Conservation (phyloP, 2,797 vertebrate genomes). For the Sphenopsis melanotis region DNA sequence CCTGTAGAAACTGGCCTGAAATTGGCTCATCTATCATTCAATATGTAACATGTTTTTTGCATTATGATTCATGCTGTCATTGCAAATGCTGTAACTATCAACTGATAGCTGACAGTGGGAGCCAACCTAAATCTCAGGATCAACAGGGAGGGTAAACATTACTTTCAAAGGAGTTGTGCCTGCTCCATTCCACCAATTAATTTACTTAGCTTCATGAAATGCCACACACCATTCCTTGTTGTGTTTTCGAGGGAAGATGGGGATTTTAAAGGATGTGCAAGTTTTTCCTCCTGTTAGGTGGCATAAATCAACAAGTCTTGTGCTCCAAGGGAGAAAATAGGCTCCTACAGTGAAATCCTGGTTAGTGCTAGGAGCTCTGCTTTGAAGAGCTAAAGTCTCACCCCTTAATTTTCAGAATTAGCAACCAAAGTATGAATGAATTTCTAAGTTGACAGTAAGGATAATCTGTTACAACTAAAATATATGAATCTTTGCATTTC, state of each 20-base stretch:
- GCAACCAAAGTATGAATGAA: not conserved
- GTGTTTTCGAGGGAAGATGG: not conserved
- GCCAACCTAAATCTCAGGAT: not conserved
- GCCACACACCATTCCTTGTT: not conserved
- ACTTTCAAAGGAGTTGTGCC: not conserved
- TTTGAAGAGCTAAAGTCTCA: not conserved
- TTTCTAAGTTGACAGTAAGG: not conserved
- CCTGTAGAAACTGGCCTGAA: slow-evolving; percentile 18
- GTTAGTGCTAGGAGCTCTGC: not conserved
- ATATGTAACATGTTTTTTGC: slow-evolving; percentile 6
- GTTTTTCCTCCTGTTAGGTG: not conserved
- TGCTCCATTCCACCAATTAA: not conserved
- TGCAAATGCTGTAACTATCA: slow-evolving; percentile 2
- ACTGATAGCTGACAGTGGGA: not conserved
- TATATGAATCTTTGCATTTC: not conserved
- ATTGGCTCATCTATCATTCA: not conserved
- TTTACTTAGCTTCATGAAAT: not conserved
- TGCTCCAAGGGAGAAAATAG: not conserved
- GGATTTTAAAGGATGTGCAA: not conserved
- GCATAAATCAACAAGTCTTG: not conserved
- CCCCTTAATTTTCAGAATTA: not conserved
- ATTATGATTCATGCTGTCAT: slow-evolving; percentile 24
- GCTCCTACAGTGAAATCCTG: not conserved
- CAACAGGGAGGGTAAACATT: not conserved
- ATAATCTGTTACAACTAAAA: not conserved